Conservation (phyloP, 2,888 invertebrate genomes). For the Temnothorax ravouxi region DNA sequence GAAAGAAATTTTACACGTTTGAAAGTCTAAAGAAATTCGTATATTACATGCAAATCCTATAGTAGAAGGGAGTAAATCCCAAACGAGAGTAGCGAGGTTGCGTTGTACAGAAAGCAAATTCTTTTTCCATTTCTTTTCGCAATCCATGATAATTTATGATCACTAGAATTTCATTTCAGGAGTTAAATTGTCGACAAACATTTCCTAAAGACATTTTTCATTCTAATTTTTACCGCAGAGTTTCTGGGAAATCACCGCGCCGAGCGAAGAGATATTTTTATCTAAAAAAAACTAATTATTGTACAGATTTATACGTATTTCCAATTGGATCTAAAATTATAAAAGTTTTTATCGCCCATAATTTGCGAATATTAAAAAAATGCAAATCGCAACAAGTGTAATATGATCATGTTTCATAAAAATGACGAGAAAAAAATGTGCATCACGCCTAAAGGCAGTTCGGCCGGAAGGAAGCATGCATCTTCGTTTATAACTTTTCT, state of each 20-base stretch:
- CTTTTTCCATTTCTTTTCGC: conserved; percentile 1
- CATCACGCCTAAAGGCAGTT: not conserved
- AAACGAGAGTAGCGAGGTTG: conserved; percentile 36
- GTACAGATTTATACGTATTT: not conserved
- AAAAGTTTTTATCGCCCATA: conserved; percentile 4
- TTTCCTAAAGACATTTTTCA: not conserved
- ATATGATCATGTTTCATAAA: not conserved
- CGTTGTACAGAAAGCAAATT: conserved; percentile 13
- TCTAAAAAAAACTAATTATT: not conserved
- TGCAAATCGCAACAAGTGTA: not conserved
- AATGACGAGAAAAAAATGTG: not conserved
- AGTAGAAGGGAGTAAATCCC: conserved; percentile 1
- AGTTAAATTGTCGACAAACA: conserved; percentile 36
- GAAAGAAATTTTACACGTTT: conserved; percentile 15
- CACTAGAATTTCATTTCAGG: conserved; percentile 22
- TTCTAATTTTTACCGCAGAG: conserved; percentile 19
- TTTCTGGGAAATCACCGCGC: not conserved
- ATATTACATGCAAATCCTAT: conserved; percentile 50
- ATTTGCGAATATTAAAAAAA: conserved; percentile 3
- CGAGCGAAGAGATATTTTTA: not conserved
- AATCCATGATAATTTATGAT: conserved; percentile 36
- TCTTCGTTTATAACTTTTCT: conserved; percentile 32
- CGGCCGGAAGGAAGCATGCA: not conserved
- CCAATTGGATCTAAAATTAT: not conserved
- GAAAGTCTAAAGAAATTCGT: conserved; percentile 26